These are phyloP conservation scores for Dugesia japonica DNA, from an alignment of 2,888 invertebrate species.

Conservation along the genomic window DNA sequence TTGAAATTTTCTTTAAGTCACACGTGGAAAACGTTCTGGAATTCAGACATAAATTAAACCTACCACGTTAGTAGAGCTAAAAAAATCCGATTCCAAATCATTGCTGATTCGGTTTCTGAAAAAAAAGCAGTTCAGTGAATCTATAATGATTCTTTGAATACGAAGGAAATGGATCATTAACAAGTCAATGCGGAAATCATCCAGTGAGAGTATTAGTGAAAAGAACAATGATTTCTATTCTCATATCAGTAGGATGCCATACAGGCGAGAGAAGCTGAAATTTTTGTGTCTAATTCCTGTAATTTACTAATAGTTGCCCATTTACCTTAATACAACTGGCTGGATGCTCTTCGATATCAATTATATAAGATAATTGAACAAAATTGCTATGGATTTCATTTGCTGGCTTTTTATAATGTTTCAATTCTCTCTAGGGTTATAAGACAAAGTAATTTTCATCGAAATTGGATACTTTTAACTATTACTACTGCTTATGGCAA, in stretches of 20 bases:
- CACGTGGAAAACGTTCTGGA: constrained; percentile 16
- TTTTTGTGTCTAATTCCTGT: constrained; percentile 11
- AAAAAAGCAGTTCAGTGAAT: constrained; percentile 2
- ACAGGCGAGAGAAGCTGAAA: constrained; percentile 10
- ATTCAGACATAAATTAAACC: constrained; percentile 10
- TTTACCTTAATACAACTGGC: constrained; percentile 20
- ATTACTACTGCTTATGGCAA: constrained; percentile 20
- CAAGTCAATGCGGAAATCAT: constrained; percentile 20
- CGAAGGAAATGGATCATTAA: constrained; percentile 20
- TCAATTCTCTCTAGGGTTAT: constrained; percentile 10
- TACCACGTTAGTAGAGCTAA: constrained; percentile 10
- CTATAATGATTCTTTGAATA: constrained; percentile 5
- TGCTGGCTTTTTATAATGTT: constrained; percentile 20
- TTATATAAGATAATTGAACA: constrained; percentile 16
- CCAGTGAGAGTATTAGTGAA: background rate
- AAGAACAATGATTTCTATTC: constrained; percentile 13
- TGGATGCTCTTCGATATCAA: constrained; percentile 20
- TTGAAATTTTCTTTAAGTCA: background rate
- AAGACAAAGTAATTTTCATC: constrained; percentile 20
- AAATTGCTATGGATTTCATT: constrained; percentile 13
- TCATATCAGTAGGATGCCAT: constrained; percentile 20
- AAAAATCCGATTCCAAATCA: constrained; percentile 20
- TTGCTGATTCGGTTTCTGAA: background rate
- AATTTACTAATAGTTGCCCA: constrained; percentile 20
- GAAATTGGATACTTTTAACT: constrained; percentile 20